These are phyloP conservation scores for Ctenomys sociabilis DNA, from an alignment of 2,113 vertebrate genomes.

Conservation along the genomic window DNA sequence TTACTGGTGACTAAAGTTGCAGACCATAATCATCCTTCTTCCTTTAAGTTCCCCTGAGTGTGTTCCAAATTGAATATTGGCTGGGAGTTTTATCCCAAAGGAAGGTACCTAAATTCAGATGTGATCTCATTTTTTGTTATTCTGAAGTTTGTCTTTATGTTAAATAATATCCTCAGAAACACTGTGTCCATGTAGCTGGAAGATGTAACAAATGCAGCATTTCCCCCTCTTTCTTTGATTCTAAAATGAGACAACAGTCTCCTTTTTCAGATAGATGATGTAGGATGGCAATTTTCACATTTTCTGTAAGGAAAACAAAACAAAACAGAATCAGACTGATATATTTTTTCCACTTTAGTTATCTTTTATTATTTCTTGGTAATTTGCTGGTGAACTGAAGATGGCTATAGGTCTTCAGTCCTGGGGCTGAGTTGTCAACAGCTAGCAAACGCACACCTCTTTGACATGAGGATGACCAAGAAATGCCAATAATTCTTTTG, in stretches of 20 bases:
- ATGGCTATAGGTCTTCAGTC: background rate
- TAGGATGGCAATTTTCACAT: background rate
- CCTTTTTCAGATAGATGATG: background rate
- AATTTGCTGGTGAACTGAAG: background rate
- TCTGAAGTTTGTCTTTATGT: background rate
- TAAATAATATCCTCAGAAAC: background rate
- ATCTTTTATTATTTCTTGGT: background rate
- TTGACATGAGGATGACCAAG: background rate
- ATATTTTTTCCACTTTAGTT: background rate
- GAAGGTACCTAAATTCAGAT: background rate
- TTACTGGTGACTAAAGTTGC: background rate
- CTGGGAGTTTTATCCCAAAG: background rate
- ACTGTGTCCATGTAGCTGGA: background rate
- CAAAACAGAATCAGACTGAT: background rate
- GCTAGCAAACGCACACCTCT: background rate
- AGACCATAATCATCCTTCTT: background rate
- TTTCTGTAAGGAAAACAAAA: background rate
- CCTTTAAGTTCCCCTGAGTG: background rate
- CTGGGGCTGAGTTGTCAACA: background rate
- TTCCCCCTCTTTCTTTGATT: background rate
- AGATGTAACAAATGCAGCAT: background rate
- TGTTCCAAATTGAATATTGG: constrained; percentile 4
- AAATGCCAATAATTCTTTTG: constrained; percentile 5
- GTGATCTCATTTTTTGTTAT: background rate
- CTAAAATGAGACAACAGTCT: background rate